Evolutionary conservation across 2,888 invertebrate genomes (phyloP).

Genomic region (Chironomus riparius): DNA sequence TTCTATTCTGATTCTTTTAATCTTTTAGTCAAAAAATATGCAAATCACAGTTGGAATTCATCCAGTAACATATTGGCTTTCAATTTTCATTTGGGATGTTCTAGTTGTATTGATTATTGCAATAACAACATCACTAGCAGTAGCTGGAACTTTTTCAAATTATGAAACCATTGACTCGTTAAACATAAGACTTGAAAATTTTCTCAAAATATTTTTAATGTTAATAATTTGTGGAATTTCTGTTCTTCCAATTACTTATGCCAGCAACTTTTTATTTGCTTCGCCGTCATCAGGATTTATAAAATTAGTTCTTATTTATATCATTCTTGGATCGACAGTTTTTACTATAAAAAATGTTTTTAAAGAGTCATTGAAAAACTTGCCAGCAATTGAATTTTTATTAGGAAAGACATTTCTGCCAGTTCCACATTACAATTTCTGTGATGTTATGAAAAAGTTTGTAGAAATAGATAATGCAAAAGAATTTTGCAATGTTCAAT

Average conservation of each 20-base stretch:
- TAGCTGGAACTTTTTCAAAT: background rate
- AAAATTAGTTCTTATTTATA: background rate
- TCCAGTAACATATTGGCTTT: constrained; percentile 58
- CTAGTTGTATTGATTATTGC: background rate
- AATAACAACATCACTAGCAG: background rate
- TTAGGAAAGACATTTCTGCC: background rate
- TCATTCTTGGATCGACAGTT: background rate
- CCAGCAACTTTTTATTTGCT: constrained; percentile 58
- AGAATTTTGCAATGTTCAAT: background rate
- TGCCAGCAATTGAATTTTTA: background rate
- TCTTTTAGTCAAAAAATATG: constrained; percentile 59
- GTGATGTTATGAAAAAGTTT: background rate
- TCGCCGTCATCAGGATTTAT: constrained; percentile 57
- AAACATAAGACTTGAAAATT: background rate
- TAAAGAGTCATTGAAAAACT: background rate
- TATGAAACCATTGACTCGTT: background rate
- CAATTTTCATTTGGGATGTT: constrained; percentile 48
- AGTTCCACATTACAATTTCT: background rate
- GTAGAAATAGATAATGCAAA: background rate
- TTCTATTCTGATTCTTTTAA: too few species aligned
- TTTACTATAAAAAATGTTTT: background rate
- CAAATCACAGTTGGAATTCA: constrained; percentile 64
- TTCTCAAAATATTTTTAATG: constrained; percentile 49
- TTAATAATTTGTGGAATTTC: constrained; percentile 60
- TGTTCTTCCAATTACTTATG: constrained; percentile 62